phyloP scores from a whole-genome alignment of 2,797 vertebrate species.

The Tangara arthus region DNA sequence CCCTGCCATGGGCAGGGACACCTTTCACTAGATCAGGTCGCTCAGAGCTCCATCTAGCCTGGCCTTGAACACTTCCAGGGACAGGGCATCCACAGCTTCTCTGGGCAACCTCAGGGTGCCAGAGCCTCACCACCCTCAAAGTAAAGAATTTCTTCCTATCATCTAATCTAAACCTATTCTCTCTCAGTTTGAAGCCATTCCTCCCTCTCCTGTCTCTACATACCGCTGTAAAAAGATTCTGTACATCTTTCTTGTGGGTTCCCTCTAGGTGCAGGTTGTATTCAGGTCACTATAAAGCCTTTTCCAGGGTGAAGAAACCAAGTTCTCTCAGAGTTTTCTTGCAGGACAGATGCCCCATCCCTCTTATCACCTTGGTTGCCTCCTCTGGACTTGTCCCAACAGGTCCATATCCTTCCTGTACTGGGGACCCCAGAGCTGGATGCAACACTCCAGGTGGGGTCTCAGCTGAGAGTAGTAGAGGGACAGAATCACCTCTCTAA shows the following conservation, averaged over 20 bases:
- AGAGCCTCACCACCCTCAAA: background rate
- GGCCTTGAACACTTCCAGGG: background rate
- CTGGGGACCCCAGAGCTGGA: background rate
- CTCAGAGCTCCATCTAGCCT: background rate
- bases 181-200: background rate
- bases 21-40: background rate
- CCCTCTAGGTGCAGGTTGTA: background rate
- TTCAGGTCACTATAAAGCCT: background rate
- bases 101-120: background rate
- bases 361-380: background rate
- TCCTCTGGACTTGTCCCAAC: fast-evolving
- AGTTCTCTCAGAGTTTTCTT: background rate
- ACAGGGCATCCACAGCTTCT: background rate
- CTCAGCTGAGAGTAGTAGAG: background rate
- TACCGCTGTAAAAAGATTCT: background rate
- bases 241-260: background rate
- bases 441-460: background rate
- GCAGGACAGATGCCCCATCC: background rate
- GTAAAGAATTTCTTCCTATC: background rate
- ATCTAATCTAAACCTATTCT: background rate
- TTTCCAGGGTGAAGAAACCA: background rate
- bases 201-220: background rate
- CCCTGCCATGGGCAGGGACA: no score
- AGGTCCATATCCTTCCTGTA: background rate
- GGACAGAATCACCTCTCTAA: background rate